Conservation (phyloP, 2,888 invertebrate genomes). For the Digitonthophagus gazella region DNA sequence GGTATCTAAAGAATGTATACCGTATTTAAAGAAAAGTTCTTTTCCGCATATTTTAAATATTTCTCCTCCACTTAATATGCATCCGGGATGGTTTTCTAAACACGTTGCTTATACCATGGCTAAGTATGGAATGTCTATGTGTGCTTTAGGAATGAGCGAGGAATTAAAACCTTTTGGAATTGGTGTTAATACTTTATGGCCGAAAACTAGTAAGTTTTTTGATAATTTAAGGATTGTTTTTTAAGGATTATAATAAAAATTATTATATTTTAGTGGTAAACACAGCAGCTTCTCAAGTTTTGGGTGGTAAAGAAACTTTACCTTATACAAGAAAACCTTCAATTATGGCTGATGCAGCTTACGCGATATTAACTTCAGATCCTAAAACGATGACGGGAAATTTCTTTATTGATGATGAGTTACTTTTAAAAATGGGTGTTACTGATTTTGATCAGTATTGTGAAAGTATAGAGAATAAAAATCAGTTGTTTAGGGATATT, state of each 20-base stretch:
- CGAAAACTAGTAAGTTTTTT: slow-evolving; percentile 69
- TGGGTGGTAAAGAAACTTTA: slow-evolving; percentile 66
- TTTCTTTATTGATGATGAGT: slow-evolving; percentile 90
- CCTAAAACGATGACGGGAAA: slow-evolving; percentile 78
- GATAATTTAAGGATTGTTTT: background rate
- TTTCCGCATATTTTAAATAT: slow-evolving; percentile 95
- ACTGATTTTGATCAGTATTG: slow-evolving; percentile 84
- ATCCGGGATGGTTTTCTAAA: slow-evolving; percentile 83
- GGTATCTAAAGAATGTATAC: slow-evolving; percentile 86
- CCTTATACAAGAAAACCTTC: slow-evolving; percentile 74
- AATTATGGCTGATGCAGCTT: slow-evolving; percentile 88
- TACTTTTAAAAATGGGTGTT: slow-evolving; percentile 75
- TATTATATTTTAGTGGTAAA: slow-evolving; percentile 66
- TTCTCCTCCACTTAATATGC: slow-evolving; percentile 90
- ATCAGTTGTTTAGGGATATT: slow-evolving; percentile 80
- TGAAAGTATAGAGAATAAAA: slow-evolving; percentile 67
- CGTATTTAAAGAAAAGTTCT: slow-evolving; percentile 78
- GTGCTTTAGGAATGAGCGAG: slow-evolving; percentile 94
- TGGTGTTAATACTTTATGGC: slow-evolving; percentile 96
- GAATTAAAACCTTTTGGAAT: slow-evolving; percentile 82
- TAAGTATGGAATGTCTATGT: slow-evolving; percentile 99
- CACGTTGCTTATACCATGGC: slow-evolving; percentile 98
- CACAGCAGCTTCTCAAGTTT: slow-evolving; percentile 91
- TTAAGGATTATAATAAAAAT: background rate
- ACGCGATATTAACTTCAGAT: slow-evolving; percentile 75